Base-by-base conservation (phyloP, 30 jellyfish, hydroid and myxozoan genomes). In the Cassiopea xamachana region DNA sequence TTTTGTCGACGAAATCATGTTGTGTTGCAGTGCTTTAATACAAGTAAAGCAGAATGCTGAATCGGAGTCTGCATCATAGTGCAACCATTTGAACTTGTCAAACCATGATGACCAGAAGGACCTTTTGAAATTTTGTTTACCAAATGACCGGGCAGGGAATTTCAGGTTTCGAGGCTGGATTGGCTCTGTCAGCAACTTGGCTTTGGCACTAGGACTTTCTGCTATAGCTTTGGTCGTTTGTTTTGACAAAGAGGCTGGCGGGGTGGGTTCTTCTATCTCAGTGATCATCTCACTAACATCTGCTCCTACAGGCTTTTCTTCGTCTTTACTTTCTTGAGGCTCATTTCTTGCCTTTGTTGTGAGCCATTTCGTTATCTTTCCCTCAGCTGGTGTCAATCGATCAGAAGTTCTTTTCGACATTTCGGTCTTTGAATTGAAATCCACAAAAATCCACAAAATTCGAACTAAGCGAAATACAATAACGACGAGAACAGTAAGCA, bases 41-140 rank as follows among this genome's bases (percentile, higher is more conserved):
- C 97, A 83, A 88, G 93, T 90, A 75, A 90, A 90, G 82, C 93
- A 90, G 82, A 82, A 81, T 46, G 83, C 96, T 13, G 93, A 78
- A 89, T 81, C 96, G 76, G 73, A 46, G 87, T 59, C 82, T 79
- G 72, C 77, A 51, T 81, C 93, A 68, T 60, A 77, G 81, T 88
- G 92, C 17, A 88, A 46, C 95, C 91, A 88, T 70, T 60, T 77
- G 93, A 89, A 80, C 75, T 81, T 68, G 93, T 70, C 82, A 55
- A 69, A 79, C 79, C 92, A 78, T 45, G 70, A 43, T 88, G 95
- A 68, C 73, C 77, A 77, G 86, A 88, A 88, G 88, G 74, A 86
- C 88, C 82, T 74, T 58, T 74, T 55, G 74, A 39, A 15, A 58
- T 58, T 39, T 74, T 18, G 81, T 78, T 87, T 87, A 14, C 82